Conservation (phyloP, 2,113 vertebrate species). For the Coregonus clupeaformis region DNA sequence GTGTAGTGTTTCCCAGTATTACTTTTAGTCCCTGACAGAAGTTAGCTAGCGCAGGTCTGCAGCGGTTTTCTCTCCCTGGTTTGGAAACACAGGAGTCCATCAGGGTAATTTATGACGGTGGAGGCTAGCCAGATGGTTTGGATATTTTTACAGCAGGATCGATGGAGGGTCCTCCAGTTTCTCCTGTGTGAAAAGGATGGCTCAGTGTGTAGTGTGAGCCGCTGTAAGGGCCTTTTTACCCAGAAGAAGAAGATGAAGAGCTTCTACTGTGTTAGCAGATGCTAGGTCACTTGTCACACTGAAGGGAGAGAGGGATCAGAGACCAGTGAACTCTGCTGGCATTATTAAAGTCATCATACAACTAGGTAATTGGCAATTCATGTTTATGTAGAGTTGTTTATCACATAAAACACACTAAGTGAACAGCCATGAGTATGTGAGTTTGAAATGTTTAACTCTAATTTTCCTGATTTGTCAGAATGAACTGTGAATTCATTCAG, state of each 20-base stretch:
- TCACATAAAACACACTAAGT: slow-evolving; percentile 48
- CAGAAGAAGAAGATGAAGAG: slow-evolving; percentile 58
- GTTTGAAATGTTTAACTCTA: too few relatives aligned
- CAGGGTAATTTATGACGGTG: slow-evolving; percentile 87
- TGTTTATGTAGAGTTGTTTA: too few relatives aligned
- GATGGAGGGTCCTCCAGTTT: slow-evolving; percentile 74
- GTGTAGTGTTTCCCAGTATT: slow-evolving; percentile 76
- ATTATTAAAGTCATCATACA: slow-evolving; percentile 74
- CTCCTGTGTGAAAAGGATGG: slow-evolving; percentile 66
- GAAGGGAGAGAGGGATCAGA: slow-evolving; percentile 79
- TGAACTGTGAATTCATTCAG: too few relatives aligned
- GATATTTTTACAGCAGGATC: slow-evolving; percentile 80
- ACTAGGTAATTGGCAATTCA: slow-evolving; percentile 24
- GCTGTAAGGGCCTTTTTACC: slow-evolving; percentile 11
- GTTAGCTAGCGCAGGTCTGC: slow-evolving; percentile 43
- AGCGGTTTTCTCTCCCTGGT: slow-evolving; percentile 78
- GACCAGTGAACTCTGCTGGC: slow-evolving; percentile 76
- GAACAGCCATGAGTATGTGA: slow-evolving; percentile 10
- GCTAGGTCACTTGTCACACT: slow-evolving; percentile 80
- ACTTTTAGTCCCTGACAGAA: slow-evolving; percentile 83
- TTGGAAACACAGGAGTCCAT: slow-evolving; percentile 87
- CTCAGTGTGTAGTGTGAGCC: slow-evolving; percentile 51
- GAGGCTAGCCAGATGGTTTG: slow-evolving; percentile 86
- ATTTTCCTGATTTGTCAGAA: too few relatives aligned
- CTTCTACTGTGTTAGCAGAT: slow-evolving; percentile 76